Evolutionary conservation across 2,113 vertebrate genomes (phyloP).

Genomic region (Poecile atricapillus): DNA sequence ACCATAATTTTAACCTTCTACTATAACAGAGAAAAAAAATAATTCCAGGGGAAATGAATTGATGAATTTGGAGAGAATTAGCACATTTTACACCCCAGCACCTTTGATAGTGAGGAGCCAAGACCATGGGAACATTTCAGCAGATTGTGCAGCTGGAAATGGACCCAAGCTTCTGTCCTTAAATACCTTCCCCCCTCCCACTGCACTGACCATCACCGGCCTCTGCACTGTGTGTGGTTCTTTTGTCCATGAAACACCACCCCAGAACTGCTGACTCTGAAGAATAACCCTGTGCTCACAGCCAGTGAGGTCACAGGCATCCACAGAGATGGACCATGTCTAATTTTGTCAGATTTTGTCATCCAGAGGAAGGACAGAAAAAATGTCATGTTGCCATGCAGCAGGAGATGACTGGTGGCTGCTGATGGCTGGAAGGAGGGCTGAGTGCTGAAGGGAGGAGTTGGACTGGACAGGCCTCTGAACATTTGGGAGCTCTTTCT

Average conservation of each 20-base stretch:
- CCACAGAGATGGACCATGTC: rapidly evolving
- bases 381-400: not conserved
- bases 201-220: rapidly evolving
- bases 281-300: not conserved
- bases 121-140: rapidly evolving
- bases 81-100: not conserved
- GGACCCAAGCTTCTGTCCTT: not conserved
- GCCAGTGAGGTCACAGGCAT: not conserved
- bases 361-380: not conserved
- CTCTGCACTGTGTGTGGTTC: rapidly evolving
- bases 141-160: not conserved
- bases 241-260: not conserved
- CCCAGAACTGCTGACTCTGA: not conserved
- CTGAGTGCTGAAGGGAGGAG: not conserved
- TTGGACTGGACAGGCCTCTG: not conserved
- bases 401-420: not conserved
- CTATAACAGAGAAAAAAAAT: not conserved
- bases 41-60: not conserved
- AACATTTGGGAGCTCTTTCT: not conserved
- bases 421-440: not conserved
- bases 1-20: not conserved
- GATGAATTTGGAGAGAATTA: not conserved
- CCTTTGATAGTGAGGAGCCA: not conserved
- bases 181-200: not conserved
- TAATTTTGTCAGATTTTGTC: not conserved